These are phyloP conservation scores for Enteromius fasciolatus DNA, from an alignment of 2,797 vertebrate genomes.

Conservation along the genomic window DNA sequence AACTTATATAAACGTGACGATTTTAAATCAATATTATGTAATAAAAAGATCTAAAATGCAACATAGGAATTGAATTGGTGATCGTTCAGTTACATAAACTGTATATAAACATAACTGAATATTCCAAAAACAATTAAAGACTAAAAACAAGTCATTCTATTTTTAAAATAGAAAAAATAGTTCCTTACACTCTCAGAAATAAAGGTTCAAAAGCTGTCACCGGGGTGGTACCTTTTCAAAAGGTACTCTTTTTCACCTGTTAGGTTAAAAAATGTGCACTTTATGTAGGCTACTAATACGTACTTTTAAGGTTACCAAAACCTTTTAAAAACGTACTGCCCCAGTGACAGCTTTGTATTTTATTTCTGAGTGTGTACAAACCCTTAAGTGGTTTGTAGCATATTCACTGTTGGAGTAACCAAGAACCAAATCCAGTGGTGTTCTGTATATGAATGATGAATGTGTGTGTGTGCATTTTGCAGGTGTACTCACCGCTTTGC, in stretches of 20 bases:
- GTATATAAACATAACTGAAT: neutral
- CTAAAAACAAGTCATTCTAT: too few relatives aligned
- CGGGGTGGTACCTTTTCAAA: too few relatives aligned
- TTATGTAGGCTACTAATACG: too few relatives aligned
- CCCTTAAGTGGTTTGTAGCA: neutral
- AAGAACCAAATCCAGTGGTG: neutral
- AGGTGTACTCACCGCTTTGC: constrained; percentile 84
- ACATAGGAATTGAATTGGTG: neutral
- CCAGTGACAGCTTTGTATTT: too few relatives aligned
- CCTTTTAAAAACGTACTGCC: too few relatives aligned
- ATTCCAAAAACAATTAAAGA: neutral
- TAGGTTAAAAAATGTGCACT: too few relatives aligned
- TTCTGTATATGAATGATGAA: neutral
- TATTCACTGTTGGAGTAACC: neutral
- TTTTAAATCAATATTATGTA: neutral
- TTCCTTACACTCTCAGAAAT: neutral
- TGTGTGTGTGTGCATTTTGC: neutral
- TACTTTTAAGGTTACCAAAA: too few relatives aligned
- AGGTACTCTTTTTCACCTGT: too few relatives aligned
- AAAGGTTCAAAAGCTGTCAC: too few relatives aligned
- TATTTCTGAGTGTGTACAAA: neutral
- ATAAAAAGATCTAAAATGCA: neutral
- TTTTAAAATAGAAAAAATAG: neutral
- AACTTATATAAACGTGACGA: neutral
- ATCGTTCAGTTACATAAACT: neutral